Conservation (phyloP, 1,140 invertebrate species). For the Anadara kagoshimensis region DNA sequence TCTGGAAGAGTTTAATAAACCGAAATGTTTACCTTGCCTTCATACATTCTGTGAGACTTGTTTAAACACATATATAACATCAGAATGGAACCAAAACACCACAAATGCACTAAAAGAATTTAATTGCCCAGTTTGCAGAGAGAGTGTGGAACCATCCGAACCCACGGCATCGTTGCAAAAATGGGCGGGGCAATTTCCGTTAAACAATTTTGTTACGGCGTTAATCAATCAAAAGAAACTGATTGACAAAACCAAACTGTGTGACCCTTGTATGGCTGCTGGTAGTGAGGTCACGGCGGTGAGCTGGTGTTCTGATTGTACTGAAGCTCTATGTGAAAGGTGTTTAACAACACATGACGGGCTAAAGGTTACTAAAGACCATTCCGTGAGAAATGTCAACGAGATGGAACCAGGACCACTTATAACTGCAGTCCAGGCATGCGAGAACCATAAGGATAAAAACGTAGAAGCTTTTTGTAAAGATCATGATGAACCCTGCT, state of each 20-base stretch:
- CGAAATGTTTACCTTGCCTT: constrained; percentile 16
- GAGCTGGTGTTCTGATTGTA: not conserved
- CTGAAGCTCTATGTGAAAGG: not conserved
- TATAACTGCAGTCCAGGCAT: not conserved
- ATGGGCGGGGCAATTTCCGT: not conserved
- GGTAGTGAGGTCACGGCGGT: not conserved
- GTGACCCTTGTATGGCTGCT: not conserved
- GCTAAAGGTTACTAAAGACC: not conserved
- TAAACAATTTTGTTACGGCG: not conserved
- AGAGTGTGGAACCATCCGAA: not conserved
- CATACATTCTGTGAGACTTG: constrained; percentile 19
- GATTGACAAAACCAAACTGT: not conserved
- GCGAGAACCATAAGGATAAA: not conserved
- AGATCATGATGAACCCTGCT: constrained; percentile 19
- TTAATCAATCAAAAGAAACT: not conserved
- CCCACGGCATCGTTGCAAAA: not conserved
- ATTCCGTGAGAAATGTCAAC: not conserved
- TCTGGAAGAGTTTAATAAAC: not conserved
- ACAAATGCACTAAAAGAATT: not conserved
- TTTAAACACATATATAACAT: constrained; percentile 6
- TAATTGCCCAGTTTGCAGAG: not conserved
- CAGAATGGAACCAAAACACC: not conserved
- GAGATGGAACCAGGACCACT: not conserved
- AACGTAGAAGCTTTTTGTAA: constrained; percentile 1
- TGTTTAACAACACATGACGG: not conserved